Evolutionary conservation across 2,797 vertebrate genomes (phyloP), one percentile per base, ranked within the genome.

Genomic region (Enteromius thamalakanensis): DNA sequence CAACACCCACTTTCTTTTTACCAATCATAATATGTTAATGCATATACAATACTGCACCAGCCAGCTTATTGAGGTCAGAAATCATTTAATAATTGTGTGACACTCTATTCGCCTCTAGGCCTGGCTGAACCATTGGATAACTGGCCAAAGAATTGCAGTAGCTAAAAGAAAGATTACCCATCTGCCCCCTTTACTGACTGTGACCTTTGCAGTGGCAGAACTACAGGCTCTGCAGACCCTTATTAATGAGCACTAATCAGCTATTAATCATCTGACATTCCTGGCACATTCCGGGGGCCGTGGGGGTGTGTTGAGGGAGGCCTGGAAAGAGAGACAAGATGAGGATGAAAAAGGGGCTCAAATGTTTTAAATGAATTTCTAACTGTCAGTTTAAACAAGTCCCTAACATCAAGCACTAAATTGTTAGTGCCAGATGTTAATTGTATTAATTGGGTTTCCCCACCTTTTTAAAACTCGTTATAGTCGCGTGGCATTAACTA

Each of bases 131-230:
- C 7, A 0, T 67, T 77, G 40, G 74, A 76, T 42, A 40, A 76
- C 76, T 29, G 45, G 62, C 76, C 45, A 51, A 51, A 53, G 34
- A 14, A 40, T 76, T 17, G 72, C 72, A 75, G 51, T 58, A 76
- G 64, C 32, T 68, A 19, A 76, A 60, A 69, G 75, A 69, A 67
- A 64, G 76, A 84, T 72, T 79, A 49, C 58, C 68, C 58, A 78
- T 70, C 51, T 76, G 51, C 64, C 64, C 34, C 40, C 29, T 72
- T 71, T 84, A 55, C 42, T 84, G 82, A 60, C 42, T 40, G 9
- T 84, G 82, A 84, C 76, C 76, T 84, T 84, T 84, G 68, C 29
- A 21, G 9, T 60, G 45, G 76, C 82, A 79, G 77, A 68, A 76
- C 81, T 76, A 82, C 70, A 76, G 72, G 81, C 71, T 47, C 32